Evolutionary conservation across 2,888 invertebrate species (phyloP), one percentile per base, ranked within the genome.

Genomic region (Balanococcus diminutus): DNA sequence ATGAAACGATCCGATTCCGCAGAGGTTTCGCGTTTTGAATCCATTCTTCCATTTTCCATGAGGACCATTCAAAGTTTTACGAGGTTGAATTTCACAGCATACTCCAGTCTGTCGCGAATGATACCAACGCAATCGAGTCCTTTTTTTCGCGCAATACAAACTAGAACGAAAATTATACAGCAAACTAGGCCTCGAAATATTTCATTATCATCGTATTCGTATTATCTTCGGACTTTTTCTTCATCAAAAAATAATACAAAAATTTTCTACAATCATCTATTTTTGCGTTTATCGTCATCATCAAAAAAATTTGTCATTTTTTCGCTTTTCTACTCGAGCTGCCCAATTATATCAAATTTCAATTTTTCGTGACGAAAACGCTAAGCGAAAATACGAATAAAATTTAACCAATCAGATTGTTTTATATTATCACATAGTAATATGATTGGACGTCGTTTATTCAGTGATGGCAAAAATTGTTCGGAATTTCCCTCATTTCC

Each of bases 1-100:
- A 84, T 84, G 22, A 42, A 61, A 28, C 25, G 84, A 32, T 61
- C 56, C 22, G 72, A 84, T n/a, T 84, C 84, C n/a, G 46, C 19
- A 19, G 83, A 31, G 16, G 75, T 22, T 42, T 84, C 28, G 39
- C 31, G 28, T 22, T 42, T 46, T 3, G 84, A 46, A 84, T 86
- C 86, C 86, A 86, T 86, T 82, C 39, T 82, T 86, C 81, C 86
- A 86, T 86, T 86, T 86, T 86, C 86, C 86, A 86, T 86, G 42
- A 61, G 84, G 22, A 84, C 22, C 39, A 39, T 84, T 42, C 25
- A 72, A 72, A 28, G 11, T 32, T 6, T 72, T 16, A 32, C 32
- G 32, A 72, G 0, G 16, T 8, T 31, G 16, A n/a, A 72, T 16
- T 72, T 31, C 11, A 31, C 32, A 72, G 11, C 72, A 72, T 61